Evolutionary conservation across 2,797 vertebrate genomes (phyloP).

Genomic region (Lacerta viridis): DNA sequence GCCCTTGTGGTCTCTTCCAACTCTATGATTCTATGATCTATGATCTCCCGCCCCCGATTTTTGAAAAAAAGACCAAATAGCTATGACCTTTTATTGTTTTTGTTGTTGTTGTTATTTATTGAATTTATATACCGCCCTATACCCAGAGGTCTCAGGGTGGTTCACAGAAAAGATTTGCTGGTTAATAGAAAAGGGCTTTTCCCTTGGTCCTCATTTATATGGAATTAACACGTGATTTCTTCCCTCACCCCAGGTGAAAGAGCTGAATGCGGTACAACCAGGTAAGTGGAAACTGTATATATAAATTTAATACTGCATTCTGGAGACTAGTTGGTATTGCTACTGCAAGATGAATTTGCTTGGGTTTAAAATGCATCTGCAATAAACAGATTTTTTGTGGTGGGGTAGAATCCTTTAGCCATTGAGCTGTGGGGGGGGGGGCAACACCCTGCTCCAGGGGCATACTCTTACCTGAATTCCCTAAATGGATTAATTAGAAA

Average conservation of each 20-base stretch:
- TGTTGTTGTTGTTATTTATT: no score
- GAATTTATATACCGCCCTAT: no score
- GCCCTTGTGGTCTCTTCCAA: no score
- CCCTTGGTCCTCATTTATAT: not conserved
- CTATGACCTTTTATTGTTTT: not conserved
- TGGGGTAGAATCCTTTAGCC: not conserved
- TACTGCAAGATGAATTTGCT: not conserved
- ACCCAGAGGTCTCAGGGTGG: no score
- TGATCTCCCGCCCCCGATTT: not conserved
- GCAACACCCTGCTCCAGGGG: not conserved
- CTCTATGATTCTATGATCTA: no score
- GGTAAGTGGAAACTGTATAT: slow-evolving; percentile 82
- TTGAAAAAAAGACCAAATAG: rapidly evolving
- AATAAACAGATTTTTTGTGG: not conserved
- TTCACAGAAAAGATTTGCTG: no score
- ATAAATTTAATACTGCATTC: not conserved
- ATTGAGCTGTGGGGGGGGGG: not conserved
- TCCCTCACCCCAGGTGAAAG: slow-evolving; percentile 86
- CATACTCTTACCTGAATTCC: slow-evolving; percentile 38
- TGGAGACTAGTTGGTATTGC: not conserved
- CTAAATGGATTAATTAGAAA: slow-evolving; percentile 22
- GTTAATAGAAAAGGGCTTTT: no score
- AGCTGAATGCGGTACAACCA: slow-evolving; percentile 96
- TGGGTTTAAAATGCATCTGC: not conserved
- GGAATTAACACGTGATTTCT: slow-evolving; percentile 54